Base-by-base conservation (phyloP, 2,797 vertebrate genomes). In the Schizopygopsis malacanthus region DNA sequence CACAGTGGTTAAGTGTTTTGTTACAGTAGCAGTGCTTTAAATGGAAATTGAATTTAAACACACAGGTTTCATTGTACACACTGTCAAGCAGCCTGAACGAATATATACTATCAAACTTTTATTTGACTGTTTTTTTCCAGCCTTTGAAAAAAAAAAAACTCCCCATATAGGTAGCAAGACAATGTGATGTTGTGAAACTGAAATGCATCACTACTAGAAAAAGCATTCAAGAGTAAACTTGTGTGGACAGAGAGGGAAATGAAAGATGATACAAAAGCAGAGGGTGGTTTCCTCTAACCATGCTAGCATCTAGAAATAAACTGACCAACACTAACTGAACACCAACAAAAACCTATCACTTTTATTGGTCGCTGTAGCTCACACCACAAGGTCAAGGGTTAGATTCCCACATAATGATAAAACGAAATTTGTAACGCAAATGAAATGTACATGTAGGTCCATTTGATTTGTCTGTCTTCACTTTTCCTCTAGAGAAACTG, bases 251-350 rank as follows among this genome's bases (percentile, higher is more conserved):
- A 84, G 13, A 37, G 63, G 76, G 83, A 85, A 85, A 70, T 4
- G 83, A 85, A 85, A 85, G 52, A 79, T 11, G 76, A 85, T 25
- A 71, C 52, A 37, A 84, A 56, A 71, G 39, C 76, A 79, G 33
- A 79, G 2, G 50, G 22, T 85, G n/a, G 41, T 85, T 85, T 85
- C 75, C 83, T 79, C 75, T 71, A 70, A 79, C 33, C 4, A 37
- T 65, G 78, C 13, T 43, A 12, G 83, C 47, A 54, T 54, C 76
- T 70, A 79, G 75, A n/a, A 69, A 78, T 69, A 84, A 22, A 50
- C 45, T 50, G 9, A 54, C 61, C 56, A 39, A 79, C 33, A 52
- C 11, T 28, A 39, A 8, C 50, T 28, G 6, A 20, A 43, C 45
- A 39, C 10, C 50, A 15, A 45, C 5, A 28, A 45, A 73, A 22